Base-by-base conservation (phyloP, 2,113 vertebrate genomes). In the Lycaon pictus region DNA sequence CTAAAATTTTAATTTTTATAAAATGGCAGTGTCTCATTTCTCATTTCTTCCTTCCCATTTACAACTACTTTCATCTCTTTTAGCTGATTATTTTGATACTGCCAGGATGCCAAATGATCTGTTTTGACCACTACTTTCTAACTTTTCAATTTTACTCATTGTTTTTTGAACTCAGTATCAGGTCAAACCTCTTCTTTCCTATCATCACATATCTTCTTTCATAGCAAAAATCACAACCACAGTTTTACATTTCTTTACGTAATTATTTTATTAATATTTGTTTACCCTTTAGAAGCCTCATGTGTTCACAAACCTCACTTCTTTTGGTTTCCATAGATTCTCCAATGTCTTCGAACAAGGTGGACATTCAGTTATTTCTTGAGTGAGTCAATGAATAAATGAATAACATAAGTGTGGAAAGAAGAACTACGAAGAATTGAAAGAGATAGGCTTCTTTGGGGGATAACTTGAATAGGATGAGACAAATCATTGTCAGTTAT, bases 141-240 rank as follows among this genome's bases (percentile, higher is more conserved):
- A 65, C 63, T 92, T 95, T 92, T 92, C 9, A 19, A 29, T 72
- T 94, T 60, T 71, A 74, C n/a, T 11, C 9, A 55, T 83, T 89
- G 22, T 12, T 51, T 58, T 84, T 58, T 85, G 13, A 85, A 69
- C 16, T 79, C 35, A 1, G 7, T 27, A 19, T 69, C 23, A 43
- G 16, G 11, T 77, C 27, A 69, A 85, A 15, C 55, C 13, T 69
- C 60, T 85, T 67, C 10, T 56, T 55, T 67, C 35, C 15, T 84
- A 27, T 11, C 13, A 82, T 32, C 7, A 13, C n/a, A 9, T 81
- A 37, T 55, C 81, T 95, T 32, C 22, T 27, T 90, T 84, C 43
- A 67, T 53, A 69, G 23, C 23, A 23, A 13, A 95, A 77, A 77
- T 76, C 4, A 43, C 0, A 84, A 12, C 35, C 37, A 67, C n/a